Conservation (phyloP, 2,113 vertebrate genomes). For the Tiliqua scincoides region DNA sequence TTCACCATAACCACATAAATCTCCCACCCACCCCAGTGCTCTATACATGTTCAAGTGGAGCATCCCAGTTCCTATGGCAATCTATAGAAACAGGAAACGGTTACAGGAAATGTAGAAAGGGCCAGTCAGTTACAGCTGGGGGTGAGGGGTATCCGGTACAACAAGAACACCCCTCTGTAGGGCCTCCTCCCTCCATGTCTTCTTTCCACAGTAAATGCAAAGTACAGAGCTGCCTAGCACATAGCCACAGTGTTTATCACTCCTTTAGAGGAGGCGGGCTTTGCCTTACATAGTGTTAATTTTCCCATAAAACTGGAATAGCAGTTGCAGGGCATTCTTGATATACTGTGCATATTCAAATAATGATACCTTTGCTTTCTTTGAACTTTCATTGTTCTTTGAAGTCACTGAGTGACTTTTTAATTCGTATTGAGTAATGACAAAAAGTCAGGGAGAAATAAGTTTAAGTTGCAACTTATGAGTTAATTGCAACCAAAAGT, state of each 20-base stretch:
- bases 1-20: background rate
- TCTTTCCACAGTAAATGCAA: constrained; percentile 16
- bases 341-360: background rate
- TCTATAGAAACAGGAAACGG: constrained; percentile 33
- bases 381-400: constrained; percentile 9
- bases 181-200: constrained; percentile 18
- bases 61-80: constrained; percentile 30
- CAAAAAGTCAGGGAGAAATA: background rate
- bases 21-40: background rate
- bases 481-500: background rate
- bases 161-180: background rate
- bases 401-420: background rate
- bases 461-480: background rate
- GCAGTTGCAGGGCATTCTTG: background rate
- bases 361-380: background rate
- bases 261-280: background rate
- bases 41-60: constrained; percentile 6
- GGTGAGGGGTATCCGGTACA: constrained; percentile 19
- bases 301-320: background rate
- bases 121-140: background rate
- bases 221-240: background rate
- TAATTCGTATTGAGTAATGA: background rate
- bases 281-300: background rate
- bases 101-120: constrained; percentile 34
- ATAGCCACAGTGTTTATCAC: background rate